Base-by-base conservation (phyloP, 1,140 invertebrate genomes). In the Heliconius eleuchia region DNA sequence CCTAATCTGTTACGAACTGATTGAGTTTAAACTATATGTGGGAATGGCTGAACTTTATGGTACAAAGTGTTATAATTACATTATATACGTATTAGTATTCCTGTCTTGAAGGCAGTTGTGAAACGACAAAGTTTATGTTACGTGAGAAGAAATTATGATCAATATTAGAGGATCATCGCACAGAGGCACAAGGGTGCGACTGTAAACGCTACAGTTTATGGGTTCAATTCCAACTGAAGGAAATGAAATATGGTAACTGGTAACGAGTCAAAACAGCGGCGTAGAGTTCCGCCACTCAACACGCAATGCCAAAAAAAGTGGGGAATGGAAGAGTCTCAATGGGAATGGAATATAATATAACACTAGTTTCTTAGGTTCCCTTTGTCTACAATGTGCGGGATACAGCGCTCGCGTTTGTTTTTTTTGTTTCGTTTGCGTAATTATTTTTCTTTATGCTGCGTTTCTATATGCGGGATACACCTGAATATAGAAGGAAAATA, bases 1-100 rank as follows among this genome's bases (percentile, higher is more conserved):
- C 55, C 55, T 23, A 60, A 60, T 60, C 55, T 60, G n/a, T 23
- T 11, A 60, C 55, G 55, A 60, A 23, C 55, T 60, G 55, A 60
- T 60, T 60, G 55, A 60, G 55, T 60, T 60, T 60, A 60, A 60
- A 60, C 55, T 60, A 60, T 60, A 60, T 60, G 55, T 60, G 55
- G n/a, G 11, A 60, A 60, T 27, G 19, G 55, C 8, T 60, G 55
- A 23, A 60, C 19, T 60, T 60, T 60, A 60, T 60, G 55, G 55
- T 60, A 23, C 55, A 60, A 60, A 60, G n/a, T n/a, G 55, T 60
- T 23, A 23, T 60, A 60, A 60, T 60, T 60, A 60, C 9, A 23
- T 60, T 60, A 60, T 27, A 60, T n/a, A 60, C n/a, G 19, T 9
- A 60, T 60, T 60, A 60, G 55, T 60, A 60, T 60, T 60, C 55